Evolutionary conservation across 2,113 vertebrate species (phyloP).

Genomic region (Nyctibius bracteatus): DNA sequence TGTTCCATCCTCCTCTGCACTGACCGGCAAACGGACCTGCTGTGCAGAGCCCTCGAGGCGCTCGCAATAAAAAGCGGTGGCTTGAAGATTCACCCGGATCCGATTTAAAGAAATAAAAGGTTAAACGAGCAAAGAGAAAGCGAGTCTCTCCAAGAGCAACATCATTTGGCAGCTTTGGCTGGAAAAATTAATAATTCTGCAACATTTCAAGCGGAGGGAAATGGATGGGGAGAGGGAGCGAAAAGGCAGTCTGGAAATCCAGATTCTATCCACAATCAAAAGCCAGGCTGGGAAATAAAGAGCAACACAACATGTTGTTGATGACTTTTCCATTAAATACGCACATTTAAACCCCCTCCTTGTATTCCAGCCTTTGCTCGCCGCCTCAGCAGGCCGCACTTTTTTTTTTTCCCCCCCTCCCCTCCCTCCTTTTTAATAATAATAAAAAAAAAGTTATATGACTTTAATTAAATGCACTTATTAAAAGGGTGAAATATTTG

Average conservation of each 20-base stretch:
- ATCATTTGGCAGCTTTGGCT: background rate
- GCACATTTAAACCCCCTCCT: slow-evolving; percentile 6
- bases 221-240: background rate
- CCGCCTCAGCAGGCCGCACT: slow-evolving; percentile 40
- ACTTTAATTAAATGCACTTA: slow-evolving; percentile 85
- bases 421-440: slow-evolving; percentile 65
- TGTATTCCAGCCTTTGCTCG: slow-evolving; percentile 32
- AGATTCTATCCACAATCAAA: background rate
- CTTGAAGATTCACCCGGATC: background rate
- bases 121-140: background rate
- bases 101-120: background rate
- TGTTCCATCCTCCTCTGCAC: background rate
- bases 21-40: background rate
- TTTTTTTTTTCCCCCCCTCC: background rate
- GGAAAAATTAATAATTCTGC: slow-evolving; percentile 38
- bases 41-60: background rate
- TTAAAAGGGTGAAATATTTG: slow-evolving; percentile 77
- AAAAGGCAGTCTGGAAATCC: background rate
- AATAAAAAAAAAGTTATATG: slow-evolving; percentile 77
- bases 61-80: background rate
- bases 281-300: slow-evolving; percentile 14
- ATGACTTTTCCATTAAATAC: slow-evolving; percentile 47
- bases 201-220: background rate
- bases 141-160: background rate
- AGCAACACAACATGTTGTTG: background rate